Evolutionary conservation across 2,113 vertebrate genomes (phyloP).

Genomic region (Sminthopsis crassicaudata): DNA sequence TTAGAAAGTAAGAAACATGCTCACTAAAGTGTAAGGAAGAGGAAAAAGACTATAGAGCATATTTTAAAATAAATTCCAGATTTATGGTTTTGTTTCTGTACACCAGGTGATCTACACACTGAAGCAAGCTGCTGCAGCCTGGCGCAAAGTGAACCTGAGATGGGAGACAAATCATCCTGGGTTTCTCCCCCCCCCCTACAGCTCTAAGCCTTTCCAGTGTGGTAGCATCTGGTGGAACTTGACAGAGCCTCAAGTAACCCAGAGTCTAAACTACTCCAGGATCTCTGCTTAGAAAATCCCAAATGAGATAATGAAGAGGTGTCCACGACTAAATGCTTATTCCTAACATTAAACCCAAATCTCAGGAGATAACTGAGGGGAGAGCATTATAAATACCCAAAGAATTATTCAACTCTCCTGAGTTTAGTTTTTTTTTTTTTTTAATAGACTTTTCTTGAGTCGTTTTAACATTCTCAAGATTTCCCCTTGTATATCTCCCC

Average conservation of each 20-base stretch:
- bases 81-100: background rate
- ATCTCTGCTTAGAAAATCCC: background rate
- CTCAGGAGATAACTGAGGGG: background rate
- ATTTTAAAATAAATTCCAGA: background rate
- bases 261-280: background rate
- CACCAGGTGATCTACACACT: background rate
- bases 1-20: conserved; percentile 15
- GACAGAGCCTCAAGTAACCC: background rate
- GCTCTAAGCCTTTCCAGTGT: background rate
- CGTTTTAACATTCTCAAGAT: background rate
- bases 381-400: background rate
- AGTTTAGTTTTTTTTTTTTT: background rate
- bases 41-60: background rate
- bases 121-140: background rate
- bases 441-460: background rate
- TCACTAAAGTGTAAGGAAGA: background rate
- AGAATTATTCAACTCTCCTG: background rate
- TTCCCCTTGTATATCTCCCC: background rate
- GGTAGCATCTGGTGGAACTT: background rate
- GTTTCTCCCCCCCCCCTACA: background rate
- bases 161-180: background rate
- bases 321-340: no score
- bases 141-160: background rate
- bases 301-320: background rate
- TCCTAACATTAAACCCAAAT: background rate